Evolutionary conservation across 2,888 invertebrate genomes (phyloP), one percentile per base, ranked within the genome.

Genomic region (Biston stratarius): DNA sequence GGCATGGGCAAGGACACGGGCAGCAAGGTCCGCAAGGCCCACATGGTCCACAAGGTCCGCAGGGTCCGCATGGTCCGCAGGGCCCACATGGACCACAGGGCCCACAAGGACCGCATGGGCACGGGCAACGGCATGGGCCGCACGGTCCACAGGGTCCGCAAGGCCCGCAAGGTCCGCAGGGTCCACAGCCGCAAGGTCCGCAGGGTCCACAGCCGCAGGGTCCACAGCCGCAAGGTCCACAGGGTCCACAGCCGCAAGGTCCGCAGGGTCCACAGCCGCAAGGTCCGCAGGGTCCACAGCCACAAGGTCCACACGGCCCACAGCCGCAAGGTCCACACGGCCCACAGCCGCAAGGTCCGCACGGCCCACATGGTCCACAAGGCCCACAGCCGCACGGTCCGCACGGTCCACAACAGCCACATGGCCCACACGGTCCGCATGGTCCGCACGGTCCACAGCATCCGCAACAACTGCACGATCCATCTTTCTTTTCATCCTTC

Each of bases 161-260:
- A 0, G 77, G 75, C 0, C 74, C 73, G 0, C 77, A 77, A 0
- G 77, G 77, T 0, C 72, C 71, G 14, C 11, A 76, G 49, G 6
- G 72, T 45, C 36, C 74, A n/a, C 67, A 64, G 0, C 68, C 71
- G 57, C 60, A 73, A 15, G 70, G 74, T 70, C 24, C 83, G 40
- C 83, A 84, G 0, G 84, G 83, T 0, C 82, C 79, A 24, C 83
- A 83, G 0, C 79, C 76, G 33, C 80, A 84, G 0, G 78, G 83
- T 34, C 87, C 84, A n/a, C 86, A 85, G 0, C 85, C 83, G 49
- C 86, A 87, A 0, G 85, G 80, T 0, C 83, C 81, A 40, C 83
- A 82, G 0, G 5, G 72, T 44, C 34, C 73, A 15, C 67, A 64
- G 0, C 59, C 67, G 53, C 67, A 70, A 5, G 70, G 67, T 5